These are phyloP conservation scores for Ceratosolen fusciceps DNA, from an alignment of 1,140 invertebrate genomes.

Conservation along the genomic window DNA sequence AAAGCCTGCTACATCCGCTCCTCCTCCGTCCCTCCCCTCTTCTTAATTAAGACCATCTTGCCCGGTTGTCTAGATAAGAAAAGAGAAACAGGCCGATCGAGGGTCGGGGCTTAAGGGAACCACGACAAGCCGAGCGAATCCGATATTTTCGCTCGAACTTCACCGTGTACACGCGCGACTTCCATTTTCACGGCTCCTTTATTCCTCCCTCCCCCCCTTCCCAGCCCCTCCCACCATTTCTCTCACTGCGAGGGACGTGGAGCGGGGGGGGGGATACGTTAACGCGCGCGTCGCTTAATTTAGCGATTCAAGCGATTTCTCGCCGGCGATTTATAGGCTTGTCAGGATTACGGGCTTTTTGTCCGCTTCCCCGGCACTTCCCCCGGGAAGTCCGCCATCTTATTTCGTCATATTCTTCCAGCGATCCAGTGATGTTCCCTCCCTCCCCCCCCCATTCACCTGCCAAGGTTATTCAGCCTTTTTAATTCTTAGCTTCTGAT, in stretches of 20 bases:
- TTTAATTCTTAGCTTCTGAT: not conserved
- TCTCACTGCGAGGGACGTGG: no score
- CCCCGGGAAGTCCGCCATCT: not conserved
- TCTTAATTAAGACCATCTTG: conserved; percentile 42
- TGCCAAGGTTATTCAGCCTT: not conserved
- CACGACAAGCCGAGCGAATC: not conserved
- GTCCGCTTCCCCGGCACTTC: no score
- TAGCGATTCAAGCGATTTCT: not conserved
- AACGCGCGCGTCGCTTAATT: conserved; percentile 8
- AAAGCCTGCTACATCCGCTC: conserved; percentile 25
- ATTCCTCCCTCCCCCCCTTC: not conserved
- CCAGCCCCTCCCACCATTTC: no score
- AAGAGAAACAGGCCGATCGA: not conserved
- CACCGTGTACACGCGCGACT: conserved; percentile 1
- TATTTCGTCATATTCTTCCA: conserved; percentile 5
- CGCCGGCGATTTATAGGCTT: conserved; percentile 29
- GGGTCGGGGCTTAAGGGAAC: no score
- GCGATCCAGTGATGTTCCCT: not conserved
- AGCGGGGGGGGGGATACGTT: not conserved
- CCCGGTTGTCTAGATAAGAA: conserved; percentile 26
- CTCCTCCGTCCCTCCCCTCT: not conserved
- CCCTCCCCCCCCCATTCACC: no score
- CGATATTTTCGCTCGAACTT: not conserved
- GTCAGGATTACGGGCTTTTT: not conserved
- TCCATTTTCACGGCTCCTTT: conserved; percentile 33